Percentiles rank a stretch among this genome's conserved stretches.
These are phyloP conservation scores for Mnemiopsis leidyi DNA, from an alignment of 37 sponge, comb jelly and placozoan genomes.

Conservation along the genomic window DNA sequence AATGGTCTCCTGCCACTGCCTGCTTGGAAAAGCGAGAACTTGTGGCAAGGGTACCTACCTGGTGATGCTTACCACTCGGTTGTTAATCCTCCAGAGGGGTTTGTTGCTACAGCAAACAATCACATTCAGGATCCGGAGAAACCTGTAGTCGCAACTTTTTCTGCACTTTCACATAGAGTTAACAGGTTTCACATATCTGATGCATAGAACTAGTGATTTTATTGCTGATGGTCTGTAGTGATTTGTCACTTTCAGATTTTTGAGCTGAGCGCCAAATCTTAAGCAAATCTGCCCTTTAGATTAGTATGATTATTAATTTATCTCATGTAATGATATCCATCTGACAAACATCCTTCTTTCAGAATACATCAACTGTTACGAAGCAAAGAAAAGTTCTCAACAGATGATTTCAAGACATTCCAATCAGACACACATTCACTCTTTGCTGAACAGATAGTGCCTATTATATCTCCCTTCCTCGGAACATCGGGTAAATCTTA, in stretches of 20 bases:
- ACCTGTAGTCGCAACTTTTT: not conserved
- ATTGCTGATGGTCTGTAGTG: too few relatives aligned
- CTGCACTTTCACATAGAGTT: not conserved
- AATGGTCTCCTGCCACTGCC: constrained; percentile 12
- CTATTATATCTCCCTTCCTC: not conserved
- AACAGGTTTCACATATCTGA: too few relatives aligned
- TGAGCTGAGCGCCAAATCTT: too few relatives aligned
- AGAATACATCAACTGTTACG: not conserved
- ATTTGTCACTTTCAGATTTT: too few relatives aligned
- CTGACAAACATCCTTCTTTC: too few relatives aligned
- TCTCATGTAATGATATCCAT: too few relatives aligned
- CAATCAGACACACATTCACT: constrained; percentile 36
- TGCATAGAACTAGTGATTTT: too few relatives aligned
- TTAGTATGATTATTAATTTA: too few relatives aligned
- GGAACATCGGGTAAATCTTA: not conserved
- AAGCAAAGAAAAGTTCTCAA: constrained; percentile 34
- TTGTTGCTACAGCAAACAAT: constrained; percentile 1
- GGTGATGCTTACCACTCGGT: not conserved
- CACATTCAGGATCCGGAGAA: not conserved
- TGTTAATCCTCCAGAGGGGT: constrained; percentile 5
- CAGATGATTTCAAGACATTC: constrained; percentile 50
- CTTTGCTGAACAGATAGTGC: not conserved
- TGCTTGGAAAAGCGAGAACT: not conserved
- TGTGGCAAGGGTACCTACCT: constrained; percentile 6
- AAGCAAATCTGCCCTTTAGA: too few relatives aligned